Evolutionary conservation across 2,888 invertebrate species (phyloP).

Genomic region (Catocala nupta): DNA sequence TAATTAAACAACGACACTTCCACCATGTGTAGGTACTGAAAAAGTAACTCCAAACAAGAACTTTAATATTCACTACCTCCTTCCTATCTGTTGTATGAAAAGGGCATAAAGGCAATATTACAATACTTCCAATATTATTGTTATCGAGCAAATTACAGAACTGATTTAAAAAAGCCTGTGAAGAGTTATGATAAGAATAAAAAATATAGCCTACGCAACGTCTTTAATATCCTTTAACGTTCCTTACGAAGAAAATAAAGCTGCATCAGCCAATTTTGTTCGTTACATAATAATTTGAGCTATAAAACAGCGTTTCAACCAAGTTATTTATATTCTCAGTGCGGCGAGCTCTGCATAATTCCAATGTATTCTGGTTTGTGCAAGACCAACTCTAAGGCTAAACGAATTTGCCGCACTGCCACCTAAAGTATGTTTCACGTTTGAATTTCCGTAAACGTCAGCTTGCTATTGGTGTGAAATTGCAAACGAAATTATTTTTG

Average conservation of each 20-base stretch:
- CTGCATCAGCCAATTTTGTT: conserved; percentile 19
- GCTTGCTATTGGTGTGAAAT: conserved; percentile 17
- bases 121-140: too few species aligned
- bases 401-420: conserved; percentile 38
- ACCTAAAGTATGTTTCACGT: conserved; percentile 33
- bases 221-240: too few species aligned
- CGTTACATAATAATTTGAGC: conserved; percentile 30
- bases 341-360: conserved; percentile 41
- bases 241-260: conserved; percentile 7
- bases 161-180: too few species aligned
- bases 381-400: conserved; percentile 38
- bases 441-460: conserved; percentile 41
- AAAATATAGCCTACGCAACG: too few species aligned
- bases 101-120: too few species aligned
- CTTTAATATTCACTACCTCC: too few species aligned
- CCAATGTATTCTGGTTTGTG: conserved; percentile 43
- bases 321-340: conserved; percentile 42
- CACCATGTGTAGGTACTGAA: too few species aligned
- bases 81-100: too few species aligned
- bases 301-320: conserved; percentile 36
- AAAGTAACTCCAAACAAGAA: too few species aligned
- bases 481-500: conserved; percentile 4
- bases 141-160: too few species aligned
- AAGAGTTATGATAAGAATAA: too few species aligned
- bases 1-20: too few species aligned